Evolutionary conservation across 2,113 vertebrate species (phyloP), one percentile per base, ranked within the genome.

Genomic region (Noctilio leporinus): DNA sequence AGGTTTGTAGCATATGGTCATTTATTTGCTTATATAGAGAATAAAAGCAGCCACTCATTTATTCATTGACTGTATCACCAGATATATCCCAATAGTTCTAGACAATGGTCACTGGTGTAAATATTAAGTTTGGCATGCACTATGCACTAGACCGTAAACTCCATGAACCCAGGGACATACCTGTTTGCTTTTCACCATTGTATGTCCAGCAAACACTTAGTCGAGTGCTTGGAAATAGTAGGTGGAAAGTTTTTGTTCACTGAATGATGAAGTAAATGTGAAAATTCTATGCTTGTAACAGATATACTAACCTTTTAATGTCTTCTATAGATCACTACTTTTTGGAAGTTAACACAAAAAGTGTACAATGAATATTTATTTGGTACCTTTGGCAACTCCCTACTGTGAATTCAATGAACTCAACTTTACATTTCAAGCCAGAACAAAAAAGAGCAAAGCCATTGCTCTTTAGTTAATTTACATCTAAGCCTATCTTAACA

Each of bases 231-330:
- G 33, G 84, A 81, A 83, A 62, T 38, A 53, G 70, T 16, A 47
- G 33, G 19, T 70, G 72, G 40, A 10, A 70, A 19, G 67, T 47
- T 59, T 88, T 75, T 88, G n/a, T 75, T 88, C 43, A 65, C 2
- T 59, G 57, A 69, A 86, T 67, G n/a, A 62, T 91, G 45, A 96
- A 53, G 30, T 86, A 69, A 93, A 76, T 84, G 67, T 65, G 72
- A 97, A 95, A 89, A 62, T 62, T 78, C 69, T 76, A 64, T 33
- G 67, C 40, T 89, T 73, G 83, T 84, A 28, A 81, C 26, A 51
- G 62, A 89, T 59, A 85, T 59, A 17, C 14, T 62, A 94, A 77
- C 38, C 7, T 47, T 89, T 83, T 77, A 28, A 33, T 55, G 26
- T 51, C 77, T 87, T 64, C 14, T 80, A 55, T 40, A 9, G 67